Evolutionary conservation across 2,888 invertebrate genomes (phyloP).

Genomic region (Hyposoter dolosus): DNA sequence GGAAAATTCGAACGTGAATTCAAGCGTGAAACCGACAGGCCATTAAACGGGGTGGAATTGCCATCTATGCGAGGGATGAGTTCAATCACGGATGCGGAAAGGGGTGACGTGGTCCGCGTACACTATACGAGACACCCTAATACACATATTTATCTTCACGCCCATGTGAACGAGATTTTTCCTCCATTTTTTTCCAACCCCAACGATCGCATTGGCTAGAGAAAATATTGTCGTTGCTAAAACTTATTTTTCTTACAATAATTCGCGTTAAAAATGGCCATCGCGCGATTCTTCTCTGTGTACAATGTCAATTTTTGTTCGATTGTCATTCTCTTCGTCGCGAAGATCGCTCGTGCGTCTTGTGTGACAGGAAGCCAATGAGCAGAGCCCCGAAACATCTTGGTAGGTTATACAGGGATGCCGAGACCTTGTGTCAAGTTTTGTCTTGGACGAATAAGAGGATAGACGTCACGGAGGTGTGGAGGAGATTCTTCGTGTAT

Average conservation of each 20-base stretch:
- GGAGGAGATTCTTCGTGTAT: conserved; percentile 26
- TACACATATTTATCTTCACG: conserved; percentile 2
- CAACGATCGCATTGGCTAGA: too few species aligned
- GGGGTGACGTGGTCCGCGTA: conserved; percentile 19
- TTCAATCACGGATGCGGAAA: conserved; percentile 44
- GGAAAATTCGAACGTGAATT: conserved; percentile 59
- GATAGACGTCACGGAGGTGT: conserved; percentile 22
- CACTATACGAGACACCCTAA: conserved; percentile 13
- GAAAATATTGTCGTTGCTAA: not conserved
- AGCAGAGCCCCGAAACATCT: conserved; percentile 23
- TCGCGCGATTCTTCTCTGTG: too few species aligned
- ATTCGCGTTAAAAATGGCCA: not conserved
- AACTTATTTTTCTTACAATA: not conserved
- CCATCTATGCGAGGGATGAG: conserved; percentile 9
- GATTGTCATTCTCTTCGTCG: not conserved
- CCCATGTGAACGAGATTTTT: not conserved
- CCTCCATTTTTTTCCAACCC: not conserved
- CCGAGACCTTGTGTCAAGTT: conserved; percentile 45
- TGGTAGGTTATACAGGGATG: not conserved
- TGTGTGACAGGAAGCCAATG: conserved; percentile 39
- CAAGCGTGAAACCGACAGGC: conserved; percentile 65
- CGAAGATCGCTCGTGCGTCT: not conserved
- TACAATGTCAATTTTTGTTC: not conserved
- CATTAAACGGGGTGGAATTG: conserved; percentile 65
- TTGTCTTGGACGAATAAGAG: conserved; percentile 19